Conservation (phyloP, 2,113 vertebrate species). For the Cyanoderma ruficeps region DNA sequence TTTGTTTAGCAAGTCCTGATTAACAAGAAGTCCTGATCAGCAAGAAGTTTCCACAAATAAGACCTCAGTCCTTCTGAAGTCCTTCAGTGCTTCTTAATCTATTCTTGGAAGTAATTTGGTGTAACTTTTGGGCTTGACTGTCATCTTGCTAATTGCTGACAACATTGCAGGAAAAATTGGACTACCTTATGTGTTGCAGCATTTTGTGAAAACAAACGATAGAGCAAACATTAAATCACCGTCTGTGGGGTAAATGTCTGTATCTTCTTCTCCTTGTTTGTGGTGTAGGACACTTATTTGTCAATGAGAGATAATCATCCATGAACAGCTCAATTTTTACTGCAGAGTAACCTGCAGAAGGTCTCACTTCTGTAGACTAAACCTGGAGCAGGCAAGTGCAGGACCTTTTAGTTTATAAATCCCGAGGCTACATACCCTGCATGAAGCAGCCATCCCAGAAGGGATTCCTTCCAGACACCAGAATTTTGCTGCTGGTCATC, state of each 20-base stretch:
- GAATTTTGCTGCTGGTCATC: not conserved
- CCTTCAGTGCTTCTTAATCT: not conserved
- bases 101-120: not conserved
- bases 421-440: not conserved
- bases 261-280: not conserved
- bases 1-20: not conserved
- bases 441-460: not conserved
- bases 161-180: not conserved
- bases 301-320: not conserved
- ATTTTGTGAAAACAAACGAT: not conserved
- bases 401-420: not conserved
- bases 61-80: not conserved
- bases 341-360: not conserved
- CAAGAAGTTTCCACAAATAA: not conserved
- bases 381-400: not conserved
- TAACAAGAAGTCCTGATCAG: not conserved
- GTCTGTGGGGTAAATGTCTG: not conserved
- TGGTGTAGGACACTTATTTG: not conserved
- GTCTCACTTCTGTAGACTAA: accelerated
- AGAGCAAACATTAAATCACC: accelerated
- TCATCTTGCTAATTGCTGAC: not conserved
- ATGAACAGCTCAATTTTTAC: not conserved
- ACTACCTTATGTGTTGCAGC: accelerated
- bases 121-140: not conserved
- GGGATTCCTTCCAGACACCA: not conserved